These are phyloP conservation scores for Stegostoma tigrinum DNA, from an alignment of 2,113 vertebrate genomes.

Conservation along the genomic window DNA sequence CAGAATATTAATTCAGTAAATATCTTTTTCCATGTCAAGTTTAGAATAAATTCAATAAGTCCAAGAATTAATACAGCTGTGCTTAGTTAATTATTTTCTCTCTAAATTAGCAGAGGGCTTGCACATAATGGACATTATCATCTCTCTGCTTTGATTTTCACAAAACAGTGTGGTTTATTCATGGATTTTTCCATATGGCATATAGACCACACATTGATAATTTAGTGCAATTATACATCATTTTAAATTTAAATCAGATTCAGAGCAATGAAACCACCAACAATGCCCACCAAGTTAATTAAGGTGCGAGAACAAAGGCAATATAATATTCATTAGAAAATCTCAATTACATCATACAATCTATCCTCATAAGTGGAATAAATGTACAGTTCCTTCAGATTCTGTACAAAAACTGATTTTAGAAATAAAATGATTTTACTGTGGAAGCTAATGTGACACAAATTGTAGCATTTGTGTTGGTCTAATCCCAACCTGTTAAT, in stretches of 20 bases:
- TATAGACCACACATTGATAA: not conserved
- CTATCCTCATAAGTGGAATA: conserved; percentile 1
- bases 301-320: conserved; percentile 12
- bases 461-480: not conserved
- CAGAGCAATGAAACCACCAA: conserved; percentile 4
- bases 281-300: conserved; percentile 28
- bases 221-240: not conserved
- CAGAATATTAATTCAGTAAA: not conserved
- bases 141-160: not conserved
- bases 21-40: not conserved
- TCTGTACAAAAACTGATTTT: not conserved
- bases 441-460: not conserved
- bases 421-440: not conserved
- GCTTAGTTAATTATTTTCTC: conserved; percentile 16
- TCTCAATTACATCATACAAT: not conserved
- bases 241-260: conserved; percentile 33
- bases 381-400: not conserved
- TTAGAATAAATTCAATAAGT: not conserved
- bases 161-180: not conserved
- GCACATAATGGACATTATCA: not conserved
- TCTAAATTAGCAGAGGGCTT: not conserved
- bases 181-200: not conserved
- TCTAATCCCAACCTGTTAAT: not conserved
- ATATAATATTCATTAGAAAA: conserved; percentile 14
- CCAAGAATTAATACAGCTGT: not conserved